Base-by-base conservation (phyloP, 2,888 invertebrate species). In the Chymomyza caudatula region DNA sequence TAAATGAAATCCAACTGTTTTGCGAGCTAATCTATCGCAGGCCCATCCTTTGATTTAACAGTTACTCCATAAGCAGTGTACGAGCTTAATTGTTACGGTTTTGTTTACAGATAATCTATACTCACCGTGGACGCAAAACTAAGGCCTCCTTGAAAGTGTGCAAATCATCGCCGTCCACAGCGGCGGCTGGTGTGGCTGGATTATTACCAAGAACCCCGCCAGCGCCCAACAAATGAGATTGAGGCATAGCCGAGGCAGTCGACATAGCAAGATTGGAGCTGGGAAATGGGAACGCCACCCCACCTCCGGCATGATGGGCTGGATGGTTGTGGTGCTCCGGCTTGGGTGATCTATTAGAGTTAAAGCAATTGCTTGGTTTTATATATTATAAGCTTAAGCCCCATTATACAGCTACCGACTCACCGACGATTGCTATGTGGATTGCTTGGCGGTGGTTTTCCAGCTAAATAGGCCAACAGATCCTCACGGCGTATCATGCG, bases 131-230 rank as follows among this genome's bases (percentile, higher is more conserved):
- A 78, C 92, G 91, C 74, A 93, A 90, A 61, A 94, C 93, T 82
- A 95, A 92, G 67, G 95, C 95, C 91, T 95, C 95, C 88, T 94
- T 92, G 88, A 95, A 95, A 75, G 94, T 94, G 85, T 94, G 93
- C 81, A 95, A 91, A 87, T 94, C 94, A 65, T 85, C 80, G 19
- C 78, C 29, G 17, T 19, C 74, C 20, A 56, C 65, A 4, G 67
- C 59, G 55, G 59, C 67, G 20, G 61, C 67, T 51, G 23, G 49
- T 22, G 43, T 56, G 22, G 20, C 19, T 43, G 25, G 3, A 5
- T 8, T 15, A 23, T 15, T 19, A 15, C 22, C 29, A 2, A 59
- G 23, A 13, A 49, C 64, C 15, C 62, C 60, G 23, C 71, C 72
- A 4, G 66, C 67, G 44, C 66, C 62, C 5, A 64, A 37, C 29